A percentile compares a stretch with the other conserved stretches of the same genome.
phyloP scores from a whole-genome alignment of 1,140 invertebrate species.

The Pogonognathellus flavescens region DNA sequence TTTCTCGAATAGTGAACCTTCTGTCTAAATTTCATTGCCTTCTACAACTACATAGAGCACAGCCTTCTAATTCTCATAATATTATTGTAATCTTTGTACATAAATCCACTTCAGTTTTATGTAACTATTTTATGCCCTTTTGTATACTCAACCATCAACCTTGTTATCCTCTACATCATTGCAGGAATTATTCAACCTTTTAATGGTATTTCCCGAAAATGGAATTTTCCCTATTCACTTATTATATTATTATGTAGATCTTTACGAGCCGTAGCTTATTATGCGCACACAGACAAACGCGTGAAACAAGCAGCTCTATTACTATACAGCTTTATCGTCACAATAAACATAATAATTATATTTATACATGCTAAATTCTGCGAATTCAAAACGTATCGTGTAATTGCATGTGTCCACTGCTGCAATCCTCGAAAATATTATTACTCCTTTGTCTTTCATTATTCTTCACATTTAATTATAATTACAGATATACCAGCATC shows the following conservation, averaged over 20 bases:
- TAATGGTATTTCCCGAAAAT: slow-evolving; percentile 43
- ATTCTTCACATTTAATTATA: background rate
- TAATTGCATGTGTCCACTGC: too few species aligned
- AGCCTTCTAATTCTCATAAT: slow-evolving; percentile 40
- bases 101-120: slow-evolving; percentile 24
- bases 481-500: too few species aligned
- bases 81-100: slow-evolving; percentile 31
- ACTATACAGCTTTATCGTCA: background rate
- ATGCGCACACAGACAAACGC: too few species aligned
- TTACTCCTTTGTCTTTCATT: slow-evolving; percentile 9
- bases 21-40: background rate
- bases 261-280: too few species aligned
- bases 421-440: too few species aligned
- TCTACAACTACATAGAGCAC: slow-evolving; percentile 6
- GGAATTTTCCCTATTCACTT: background rate
- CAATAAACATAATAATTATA: too few species aligned
- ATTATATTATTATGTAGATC: too few species aligned
- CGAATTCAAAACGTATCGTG: background rate
- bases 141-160: background rate
- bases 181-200: slow-evolving; percentile 18
- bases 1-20: background rate
- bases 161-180: slow-evolving; percentile 25
- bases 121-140: slow-evolving; percentile 43
- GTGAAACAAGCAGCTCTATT: background rate
- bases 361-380: background rate